These are phyloP conservation scores for Glyptemys insculpta DNA, from an alignment of 2,797 vertebrate species.

Conservation along the genomic window DNA sequence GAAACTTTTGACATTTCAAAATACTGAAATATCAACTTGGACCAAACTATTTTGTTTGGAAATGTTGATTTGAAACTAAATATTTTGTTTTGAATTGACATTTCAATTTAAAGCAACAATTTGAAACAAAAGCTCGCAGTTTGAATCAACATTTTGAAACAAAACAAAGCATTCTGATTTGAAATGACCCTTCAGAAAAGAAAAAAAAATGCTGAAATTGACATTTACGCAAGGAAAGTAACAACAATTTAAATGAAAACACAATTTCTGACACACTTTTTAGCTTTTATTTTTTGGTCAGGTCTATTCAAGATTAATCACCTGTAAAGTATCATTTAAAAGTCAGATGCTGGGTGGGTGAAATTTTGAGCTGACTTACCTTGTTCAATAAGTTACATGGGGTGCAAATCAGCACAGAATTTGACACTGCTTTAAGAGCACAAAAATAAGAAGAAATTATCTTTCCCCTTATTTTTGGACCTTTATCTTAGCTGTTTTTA, in stretches of 20 bases:
- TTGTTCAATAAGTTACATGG: not conserved
- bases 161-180: not conserved
- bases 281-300: not conserved
- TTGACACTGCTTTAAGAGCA: not conserved
- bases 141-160: not conserved
- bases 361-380: not conserved
- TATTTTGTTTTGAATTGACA: not conserved
- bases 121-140: no score
- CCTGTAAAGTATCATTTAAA: not conserved
- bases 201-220: not conserved
- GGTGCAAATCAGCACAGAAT: not conserved
- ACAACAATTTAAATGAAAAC: not conserved
- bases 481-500: not conserved
- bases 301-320: not conserved
- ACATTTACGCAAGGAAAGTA: not conserved
- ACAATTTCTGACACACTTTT: not conserved
- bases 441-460: not conserved
- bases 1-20: no score
- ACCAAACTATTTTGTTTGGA: not conserved
- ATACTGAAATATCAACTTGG: not conserved
- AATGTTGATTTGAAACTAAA: not conserved
- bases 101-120: not conserved
- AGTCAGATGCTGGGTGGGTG: not conserved
- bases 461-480: not conserved
- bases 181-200: not conserved